Evolutionary conservation across 2,113 vertebrate species (phyloP), one percentile per base, ranked within the genome.

Genomic region (Physeter macrocephalus): DNA sequence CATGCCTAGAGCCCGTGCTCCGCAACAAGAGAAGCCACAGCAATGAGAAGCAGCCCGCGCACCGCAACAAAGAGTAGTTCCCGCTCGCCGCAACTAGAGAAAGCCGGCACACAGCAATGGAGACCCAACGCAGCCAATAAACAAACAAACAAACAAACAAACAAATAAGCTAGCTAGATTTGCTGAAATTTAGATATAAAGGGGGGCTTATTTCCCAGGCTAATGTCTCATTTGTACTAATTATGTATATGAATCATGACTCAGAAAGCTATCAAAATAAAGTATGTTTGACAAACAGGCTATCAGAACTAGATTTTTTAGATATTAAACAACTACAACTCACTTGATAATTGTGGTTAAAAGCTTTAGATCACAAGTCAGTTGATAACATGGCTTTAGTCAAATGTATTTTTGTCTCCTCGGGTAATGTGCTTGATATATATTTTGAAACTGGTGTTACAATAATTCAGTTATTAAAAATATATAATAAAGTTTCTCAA

Each of bases 251-350:
- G 0, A 97, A 31, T 64, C 18, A 52, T 66, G 9, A 69, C 87
- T 93, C 34, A 90, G 39, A 39, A 49, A 29, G 52, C 4, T 8
- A 2, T 88, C 75, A 90, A 97, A 98, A 96, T 14, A 85, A 36
- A 85, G 12, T 85, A 29, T 14, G 36, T 80, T 96, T 86, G 94
- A 85, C 71, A 98, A 96, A 59, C 2, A 86, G 46, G 72, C 31
- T 10, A 85, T 82, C 71, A 18, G 31, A 97, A 54, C 15, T 49
- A 0, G 14, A 78, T 78, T 97, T 95, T 88, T 52, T 59, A 43
- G 0, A n/a, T 88, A 86, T 80, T 89, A 92, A 88, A 84, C n/a
- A 97, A 62, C 71, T 97, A 61, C 27, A 95, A 49, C n/a, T 89
- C 83, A 89, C 39, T 88, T 93, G 78, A 36, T 4, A 94, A 72